Evolutionary conservation across 2,888 invertebrate genomes (phyloP), one percentile per base, ranked within the genome.

Genomic region (Dryobota labecula): DNA sequence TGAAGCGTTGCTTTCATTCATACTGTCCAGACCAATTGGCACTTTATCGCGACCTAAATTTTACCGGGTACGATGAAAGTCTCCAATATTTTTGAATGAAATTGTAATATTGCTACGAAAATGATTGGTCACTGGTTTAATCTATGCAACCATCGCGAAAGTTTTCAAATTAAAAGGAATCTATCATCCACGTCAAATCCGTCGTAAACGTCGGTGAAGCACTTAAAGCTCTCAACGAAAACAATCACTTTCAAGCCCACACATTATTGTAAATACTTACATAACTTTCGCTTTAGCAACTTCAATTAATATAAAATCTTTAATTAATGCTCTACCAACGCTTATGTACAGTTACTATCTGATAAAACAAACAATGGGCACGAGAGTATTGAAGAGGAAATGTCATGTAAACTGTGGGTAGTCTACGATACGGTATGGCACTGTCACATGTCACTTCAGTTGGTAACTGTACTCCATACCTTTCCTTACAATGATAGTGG

Each of bases 331-430:
- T 47, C 36, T 38, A 41, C 43, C 27, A 57, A 78, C 54, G 60
- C 11, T 82, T 24, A 18, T 30, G 43, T 68, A 79, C 69, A 57
- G 80, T 84, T 78, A 76, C 61, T 65, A 60, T 73, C 65, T 62
- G 80, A 80, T 82, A 67, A 78, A 65, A 70, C 58, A 65, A 69
- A 82, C 80, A 83, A 83, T 79, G 64, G 64, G 51, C 70, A 76
- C 78, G 64, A 76, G 67, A 64, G 65, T 83, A 82, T 81, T 83
- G 81, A 82, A 77, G 77, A 88, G 89, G 88, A 88, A 88, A 86
- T 73, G 85, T 84, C 87, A 85, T 61, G 70, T 76, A 62, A 79
- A 53, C 58, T 72, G 76, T 68, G 64, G 72, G 71, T 69, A 82
- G 79, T 73, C 65, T 69, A 57, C 38, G 63, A 70, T 78, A 80